Evolutionary conservation across 1,140 invertebrate species (phyloP).

Genomic region (Aphelinus certus): DNA sequence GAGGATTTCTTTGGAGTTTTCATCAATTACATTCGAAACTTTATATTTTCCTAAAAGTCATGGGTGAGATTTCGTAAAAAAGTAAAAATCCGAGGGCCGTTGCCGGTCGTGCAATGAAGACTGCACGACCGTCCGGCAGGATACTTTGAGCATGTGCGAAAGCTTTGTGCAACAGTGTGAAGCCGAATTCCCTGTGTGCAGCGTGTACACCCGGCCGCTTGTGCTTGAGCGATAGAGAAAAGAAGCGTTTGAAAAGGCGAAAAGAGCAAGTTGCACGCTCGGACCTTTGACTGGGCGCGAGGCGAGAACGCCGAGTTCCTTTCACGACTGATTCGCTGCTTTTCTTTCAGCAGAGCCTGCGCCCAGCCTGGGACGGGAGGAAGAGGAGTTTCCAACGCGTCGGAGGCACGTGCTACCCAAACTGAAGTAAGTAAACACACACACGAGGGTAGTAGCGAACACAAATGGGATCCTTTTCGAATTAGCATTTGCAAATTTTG

Average conservation of each 20-base stretch:
- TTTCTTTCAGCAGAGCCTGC: not conserved
- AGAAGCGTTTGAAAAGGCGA: not conserved
- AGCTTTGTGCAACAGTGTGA: slow-evolving; percentile 5
- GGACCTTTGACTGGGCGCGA: not conserved
- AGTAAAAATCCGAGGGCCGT: no score
- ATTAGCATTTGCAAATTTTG: slow-evolving; percentile 5
- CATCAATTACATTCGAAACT: no score
- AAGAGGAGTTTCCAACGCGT: not conserved
- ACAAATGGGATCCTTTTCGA: slow-evolving; percentile 7
- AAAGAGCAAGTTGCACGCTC: not conserved
- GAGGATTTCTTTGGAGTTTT: no score
- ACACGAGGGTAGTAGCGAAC: not conserved
- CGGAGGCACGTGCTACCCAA: not conserved
- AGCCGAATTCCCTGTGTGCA: slow-evolving; percentile 3
- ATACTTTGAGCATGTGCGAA: not conserved
- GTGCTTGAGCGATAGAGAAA: not conserved
- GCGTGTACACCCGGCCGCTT: not conserved
- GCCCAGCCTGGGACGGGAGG: not conserved
- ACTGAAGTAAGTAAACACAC: not conserved
- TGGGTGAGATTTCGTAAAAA: no score
- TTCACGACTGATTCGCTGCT: not conserved
- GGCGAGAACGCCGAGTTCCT: not conserved
- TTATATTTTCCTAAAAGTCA: no score
- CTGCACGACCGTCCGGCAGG: no score
- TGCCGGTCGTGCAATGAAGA: no score